Evolutionary conservation across 2,888 invertebrate species (phyloP).

Genomic region (Cyrtodaria siliqua): DNA sequence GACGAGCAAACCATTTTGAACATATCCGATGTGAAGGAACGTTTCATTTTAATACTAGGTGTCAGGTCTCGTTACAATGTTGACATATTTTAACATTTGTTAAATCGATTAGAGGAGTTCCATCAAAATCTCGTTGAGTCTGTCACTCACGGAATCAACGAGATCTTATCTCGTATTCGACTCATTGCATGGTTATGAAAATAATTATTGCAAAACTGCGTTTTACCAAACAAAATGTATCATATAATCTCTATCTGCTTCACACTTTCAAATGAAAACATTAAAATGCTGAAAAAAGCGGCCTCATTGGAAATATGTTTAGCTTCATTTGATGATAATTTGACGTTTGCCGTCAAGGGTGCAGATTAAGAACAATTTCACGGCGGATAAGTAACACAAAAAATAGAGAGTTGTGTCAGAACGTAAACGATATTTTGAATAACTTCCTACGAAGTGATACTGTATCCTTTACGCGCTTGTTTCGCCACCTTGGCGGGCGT

Average conservation of each 20-base stretch:
- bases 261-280: slow-evolving; percentile 48
- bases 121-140: slow-evolving; percentile 60
- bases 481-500: slow-evolving; percentile 62
- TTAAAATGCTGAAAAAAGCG: slow-evolving; percentile 40
- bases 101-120: slow-evolving; percentile 49
- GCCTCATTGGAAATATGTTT: slow-evolving; percentile 47
- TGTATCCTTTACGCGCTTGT: slow-evolving; percentile 35
- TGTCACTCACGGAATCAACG: slow-evolving; percentile 53
- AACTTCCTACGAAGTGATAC: slow-evolving; percentile 29
- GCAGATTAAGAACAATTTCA: slow-evolving; percentile 51
- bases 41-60: slow-evolving; percentile 1
- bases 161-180: slow-evolving; percentile 52
- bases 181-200: slow-evolving; percentile 62
- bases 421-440: slow-evolving; percentile 54
- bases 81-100: slow-evolving; percentile 54
- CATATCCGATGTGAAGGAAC: neutral
- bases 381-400: slow-evolving; percentile 55
- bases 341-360: slow-evolving; percentile 52
- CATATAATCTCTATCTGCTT: slow-evolving; percentile 5
- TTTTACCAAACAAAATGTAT: slow-evolving; percentile 6
- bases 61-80: slow-evolving; percentile 6
- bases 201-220: slow-evolving; percentile 40
- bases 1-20: too few species aligned
- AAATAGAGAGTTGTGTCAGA: slow-evolving; percentile 40
- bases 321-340: slow-evolving; percentile 60